Evolutionary conservation across 2,888 invertebrate species (phyloP).

Genomic region (Pristionchus entomophagus): DNA sequence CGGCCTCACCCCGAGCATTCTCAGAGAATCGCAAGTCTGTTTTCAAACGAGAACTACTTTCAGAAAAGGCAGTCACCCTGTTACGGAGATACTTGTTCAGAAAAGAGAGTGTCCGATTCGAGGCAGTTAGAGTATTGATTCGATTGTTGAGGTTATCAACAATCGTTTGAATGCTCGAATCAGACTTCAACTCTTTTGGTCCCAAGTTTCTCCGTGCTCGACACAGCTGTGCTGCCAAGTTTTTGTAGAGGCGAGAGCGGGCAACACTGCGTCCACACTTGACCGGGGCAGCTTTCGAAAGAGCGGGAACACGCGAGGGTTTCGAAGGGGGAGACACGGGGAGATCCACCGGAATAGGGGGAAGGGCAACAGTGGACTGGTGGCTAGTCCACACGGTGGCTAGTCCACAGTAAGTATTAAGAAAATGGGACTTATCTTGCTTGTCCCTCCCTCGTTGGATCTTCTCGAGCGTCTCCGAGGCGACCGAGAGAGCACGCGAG

Average conservation of each 20-base stretch:
- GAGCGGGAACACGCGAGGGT: background rate
- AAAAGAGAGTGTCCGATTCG: no score
- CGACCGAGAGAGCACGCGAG: background rate
- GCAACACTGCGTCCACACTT: no score
- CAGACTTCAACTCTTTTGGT: no score
- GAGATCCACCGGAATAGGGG: background rate
- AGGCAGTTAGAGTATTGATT: no score
- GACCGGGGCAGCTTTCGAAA: background rate
- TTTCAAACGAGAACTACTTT: background rate
- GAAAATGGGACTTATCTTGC: slow-evolving; percentile 10
- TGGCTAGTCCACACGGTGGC: no score
- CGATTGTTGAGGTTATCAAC: no score
- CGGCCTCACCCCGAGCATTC: background rate
- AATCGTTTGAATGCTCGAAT: no score
- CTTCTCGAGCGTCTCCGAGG: background rate
- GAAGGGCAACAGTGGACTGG: background rate
- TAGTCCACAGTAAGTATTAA: background rate
- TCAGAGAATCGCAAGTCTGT: no score
- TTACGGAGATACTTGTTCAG: no score
- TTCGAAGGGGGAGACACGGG: background rate
- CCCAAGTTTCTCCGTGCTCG: no score
- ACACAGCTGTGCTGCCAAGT: no score
- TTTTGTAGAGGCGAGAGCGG: background rate
- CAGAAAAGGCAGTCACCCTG: background rate
- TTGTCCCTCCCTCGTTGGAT: background rate